Conservation (phyloP, 2,888 invertebrate species). For the Agrochola lychnidis region DNA sequence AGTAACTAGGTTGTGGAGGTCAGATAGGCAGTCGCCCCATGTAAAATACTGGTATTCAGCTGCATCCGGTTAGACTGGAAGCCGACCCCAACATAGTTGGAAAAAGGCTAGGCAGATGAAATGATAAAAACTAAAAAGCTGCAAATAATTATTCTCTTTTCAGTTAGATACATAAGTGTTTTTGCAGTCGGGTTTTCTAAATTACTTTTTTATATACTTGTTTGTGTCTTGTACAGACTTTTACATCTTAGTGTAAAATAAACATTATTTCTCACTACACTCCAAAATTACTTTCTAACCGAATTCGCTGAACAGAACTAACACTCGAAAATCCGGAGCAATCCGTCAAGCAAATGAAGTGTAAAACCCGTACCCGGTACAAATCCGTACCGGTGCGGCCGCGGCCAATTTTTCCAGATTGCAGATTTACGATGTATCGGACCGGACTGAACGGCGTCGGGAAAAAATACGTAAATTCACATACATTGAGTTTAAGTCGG, state of each 20-base stretch:
- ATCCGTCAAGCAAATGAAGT: slow-evolving; percentile 81
- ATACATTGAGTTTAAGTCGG: slow-evolving; percentile 69
- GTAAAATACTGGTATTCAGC: too few relatives aligned
- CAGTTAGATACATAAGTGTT: too few relatives aligned
- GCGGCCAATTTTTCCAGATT: slow-evolving; percentile 84
- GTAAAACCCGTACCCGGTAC: slow-evolving; percentile 72
- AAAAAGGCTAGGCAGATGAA: too few relatives aligned
- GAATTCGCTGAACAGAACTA: slow-evolving; percentile 38
- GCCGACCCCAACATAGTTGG: too few relatives aligned
- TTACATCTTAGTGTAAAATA: background rate
- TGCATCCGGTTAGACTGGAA: too few relatives aligned
- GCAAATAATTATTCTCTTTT: too few relatives aligned
- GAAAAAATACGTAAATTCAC: slow-evolving; percentile 74
- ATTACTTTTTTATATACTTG: too few relatives aligned
- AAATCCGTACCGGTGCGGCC: slow-evolving; percentile 54
- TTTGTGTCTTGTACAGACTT: background rate
- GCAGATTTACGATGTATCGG: slow-evolving; percentile 81
- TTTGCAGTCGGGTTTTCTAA: too few relatives aligned
- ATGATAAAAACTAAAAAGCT: too few relatives aligned
- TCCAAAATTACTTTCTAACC: slow-evolving; percentile 3
- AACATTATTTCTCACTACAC: background rate
- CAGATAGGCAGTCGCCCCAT: too few relatives aligned
- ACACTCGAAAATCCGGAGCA: slow-evolving; percentile 51
- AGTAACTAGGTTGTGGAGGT: too few relatives aligned
- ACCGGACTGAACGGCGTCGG: slow-evolving; percentile 66